Conservation (phyloP, 2,888 invertebrate species). For the Atethmia centrago region DNA sequence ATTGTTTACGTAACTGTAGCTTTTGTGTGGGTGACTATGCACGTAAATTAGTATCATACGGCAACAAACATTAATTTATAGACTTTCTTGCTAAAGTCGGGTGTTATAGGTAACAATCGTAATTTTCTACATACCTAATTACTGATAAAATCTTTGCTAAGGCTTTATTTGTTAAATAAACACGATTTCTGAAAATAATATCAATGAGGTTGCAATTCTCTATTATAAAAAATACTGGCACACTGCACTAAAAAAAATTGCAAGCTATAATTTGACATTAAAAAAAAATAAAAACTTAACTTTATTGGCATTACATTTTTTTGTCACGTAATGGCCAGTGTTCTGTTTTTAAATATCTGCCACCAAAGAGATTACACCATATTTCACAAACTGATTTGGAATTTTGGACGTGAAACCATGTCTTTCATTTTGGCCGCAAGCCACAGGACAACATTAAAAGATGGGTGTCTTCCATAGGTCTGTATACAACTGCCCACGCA, state of each 20-base stretch:
- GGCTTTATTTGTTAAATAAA: not conserved
- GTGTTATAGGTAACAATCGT: not conserved
- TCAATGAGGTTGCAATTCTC: not conserved
- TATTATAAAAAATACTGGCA: not conserved
- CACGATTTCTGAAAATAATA: not conserved
- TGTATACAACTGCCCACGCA: not conserved
- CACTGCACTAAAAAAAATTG: not conserved
- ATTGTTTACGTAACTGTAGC: conserved; percentile 12
- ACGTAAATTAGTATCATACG: not conserved
- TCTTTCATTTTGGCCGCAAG: conserved; percentile 29
- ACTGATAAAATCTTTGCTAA: too few relatives aligned
- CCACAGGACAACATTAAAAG: conserved; percentile 37
- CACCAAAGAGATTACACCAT: conserved; percentile 21
- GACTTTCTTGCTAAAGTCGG: not conserved
- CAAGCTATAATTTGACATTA: not conserved
- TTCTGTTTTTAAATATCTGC: not conserved
- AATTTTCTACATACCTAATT: not conserved
- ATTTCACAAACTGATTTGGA: conserved; percentile 3
- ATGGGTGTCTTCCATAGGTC: conserved; percentile 18
- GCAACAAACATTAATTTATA: not conserved
- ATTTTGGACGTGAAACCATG: not conserved
- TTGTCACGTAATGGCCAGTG: not conserved
- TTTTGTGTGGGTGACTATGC: not conserved
- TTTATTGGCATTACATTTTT: not conserved
- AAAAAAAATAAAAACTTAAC: not conserved